phyloP scores from a whole-genome alignment of 2,888 invertebrate genomes.

The Pseudococcus viburni region DNA sequence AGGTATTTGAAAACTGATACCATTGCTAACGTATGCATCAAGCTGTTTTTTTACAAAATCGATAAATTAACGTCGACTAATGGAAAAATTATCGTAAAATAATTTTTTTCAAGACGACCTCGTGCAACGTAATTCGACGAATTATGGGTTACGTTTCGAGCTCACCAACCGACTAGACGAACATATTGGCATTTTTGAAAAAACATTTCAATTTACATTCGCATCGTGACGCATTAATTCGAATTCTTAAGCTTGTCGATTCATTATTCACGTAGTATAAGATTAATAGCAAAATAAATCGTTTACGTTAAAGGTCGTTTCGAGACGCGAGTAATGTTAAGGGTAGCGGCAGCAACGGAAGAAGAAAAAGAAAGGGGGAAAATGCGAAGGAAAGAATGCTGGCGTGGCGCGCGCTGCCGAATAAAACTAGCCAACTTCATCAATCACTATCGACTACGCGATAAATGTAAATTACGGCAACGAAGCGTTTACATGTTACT shows the following conservation, averaged over 20 bases:
- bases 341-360: not conserved
- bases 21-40: no score
- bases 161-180: no score
- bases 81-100: no score
- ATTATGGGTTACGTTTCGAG: no score
- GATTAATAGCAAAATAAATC: conserved; percentile 55
- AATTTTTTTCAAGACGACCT: no score
- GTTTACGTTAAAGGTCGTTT: conserved; percentile 52
- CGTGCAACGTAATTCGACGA: no score
- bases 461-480: conserved; percentile 53
- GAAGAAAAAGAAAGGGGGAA: not conserved
- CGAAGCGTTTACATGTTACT: conserved; percentile 25
- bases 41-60: no score
- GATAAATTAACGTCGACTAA: no score
- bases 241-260: conserved; percentile 51
- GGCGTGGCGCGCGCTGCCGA: conserved; percentile 5
- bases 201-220: conserved; percentile 55
- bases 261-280: conserved; percentile 55
- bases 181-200: conserved; percentile 7
- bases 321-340: conserved; percentile 33
- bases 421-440: conserved; percentile 54
- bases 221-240: conserved; percentile 34
- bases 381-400: not conserved
- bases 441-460: conserved; percentile 53
- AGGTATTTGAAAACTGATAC: no score